Conservation (phyloP, 2,113 vertebrate genomes). For the Xenus cinereus region DNA sequence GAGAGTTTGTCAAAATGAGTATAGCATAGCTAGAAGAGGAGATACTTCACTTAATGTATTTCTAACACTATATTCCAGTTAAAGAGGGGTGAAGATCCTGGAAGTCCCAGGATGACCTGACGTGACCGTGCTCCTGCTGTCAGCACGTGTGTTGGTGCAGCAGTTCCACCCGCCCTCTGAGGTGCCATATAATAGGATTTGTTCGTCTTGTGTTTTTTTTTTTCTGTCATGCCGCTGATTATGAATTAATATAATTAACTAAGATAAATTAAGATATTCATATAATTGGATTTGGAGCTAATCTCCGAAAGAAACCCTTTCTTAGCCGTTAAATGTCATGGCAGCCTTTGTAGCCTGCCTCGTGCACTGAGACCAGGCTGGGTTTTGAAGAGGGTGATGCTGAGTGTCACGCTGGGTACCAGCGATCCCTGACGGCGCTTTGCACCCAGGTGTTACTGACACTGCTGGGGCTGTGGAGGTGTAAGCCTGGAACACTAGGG, state of each 20-base stretch:
- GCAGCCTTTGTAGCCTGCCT: neutral
- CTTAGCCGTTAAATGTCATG: neutral
- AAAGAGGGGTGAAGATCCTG: neutral
- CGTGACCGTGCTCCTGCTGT: neutral
- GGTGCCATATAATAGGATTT: neutral
- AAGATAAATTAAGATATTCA: neutral
- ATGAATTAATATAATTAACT: slow-evolving; percentile 15
- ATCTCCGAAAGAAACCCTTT: neutral
- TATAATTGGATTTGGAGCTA: neutral
- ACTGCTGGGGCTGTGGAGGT: neutral
- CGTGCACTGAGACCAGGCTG: rapidly evolving
- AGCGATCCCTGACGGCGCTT: rapidly evolving
- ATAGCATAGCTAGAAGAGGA: neutral
- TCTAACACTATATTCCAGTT: neutral
- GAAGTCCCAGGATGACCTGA: neutral
- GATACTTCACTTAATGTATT: neutral
- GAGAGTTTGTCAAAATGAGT: neutral
- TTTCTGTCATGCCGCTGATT: neutral
- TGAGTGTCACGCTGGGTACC: neutral
- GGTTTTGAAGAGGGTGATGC: neutral
- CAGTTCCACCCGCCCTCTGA: neutral
- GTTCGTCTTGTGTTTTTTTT: neutral
- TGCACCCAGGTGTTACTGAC: neutral
- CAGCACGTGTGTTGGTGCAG: neutral
- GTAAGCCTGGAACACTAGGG: neutral